Conservation (phyloP, 2,888 invertebrate species). For the Polydrusus pterygomalis region DNA sequence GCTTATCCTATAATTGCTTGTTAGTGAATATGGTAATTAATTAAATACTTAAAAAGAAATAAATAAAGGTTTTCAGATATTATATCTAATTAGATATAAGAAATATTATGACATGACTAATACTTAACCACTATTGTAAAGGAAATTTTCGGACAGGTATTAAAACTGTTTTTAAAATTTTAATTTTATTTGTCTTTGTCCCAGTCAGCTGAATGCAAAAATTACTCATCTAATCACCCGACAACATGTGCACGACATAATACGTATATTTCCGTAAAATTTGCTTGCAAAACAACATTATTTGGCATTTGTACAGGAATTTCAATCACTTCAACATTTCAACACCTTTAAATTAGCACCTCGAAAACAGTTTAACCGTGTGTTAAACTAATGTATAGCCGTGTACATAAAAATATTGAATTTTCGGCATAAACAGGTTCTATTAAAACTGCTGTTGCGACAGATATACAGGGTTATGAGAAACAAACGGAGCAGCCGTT, state of each 20-base stretch:
- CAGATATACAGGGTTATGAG: too few relatives aligned
- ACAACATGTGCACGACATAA: slow-evolving; percentile 5
- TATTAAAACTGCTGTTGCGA: background rate
- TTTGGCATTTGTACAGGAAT: slow-evolving; percentile 51
- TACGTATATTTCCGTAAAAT: slow-evolving; percentile 31
- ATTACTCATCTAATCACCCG: background rate
- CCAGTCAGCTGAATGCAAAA: background rate
- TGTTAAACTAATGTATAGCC: slow-evolving; percentile 1
- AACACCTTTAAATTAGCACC: slow-evolving; percentile 45
- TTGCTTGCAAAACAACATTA: slow-evolving; percentile 50
- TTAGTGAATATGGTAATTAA: too few relatives aligned
- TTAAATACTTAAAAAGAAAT: too few relatives aligned
- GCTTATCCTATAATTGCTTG: too few relatives aligned
- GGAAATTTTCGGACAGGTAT: too few relatives aligned
- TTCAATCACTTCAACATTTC: slow-evolving; percentile 44
- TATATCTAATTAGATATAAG: too few relatives aligned
- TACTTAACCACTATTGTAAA: too few relatives aligned
- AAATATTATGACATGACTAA: too few relatives aligned
- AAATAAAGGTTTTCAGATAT: too few relatives aligned
- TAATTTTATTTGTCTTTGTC: background rate
- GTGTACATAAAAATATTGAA: slow-evolving; percentile 12
- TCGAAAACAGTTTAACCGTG: background rate
- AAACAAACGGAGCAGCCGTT: too few relatives aligned
- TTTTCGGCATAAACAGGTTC: background rate
- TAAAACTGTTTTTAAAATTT: too few relatives aligned